Percentiles rank a stretch among this genome's conserved stretches.
Conservation (phyloP, 2,797 vertebrate species). For the Dendrocincla fuliginosa region DNA sequence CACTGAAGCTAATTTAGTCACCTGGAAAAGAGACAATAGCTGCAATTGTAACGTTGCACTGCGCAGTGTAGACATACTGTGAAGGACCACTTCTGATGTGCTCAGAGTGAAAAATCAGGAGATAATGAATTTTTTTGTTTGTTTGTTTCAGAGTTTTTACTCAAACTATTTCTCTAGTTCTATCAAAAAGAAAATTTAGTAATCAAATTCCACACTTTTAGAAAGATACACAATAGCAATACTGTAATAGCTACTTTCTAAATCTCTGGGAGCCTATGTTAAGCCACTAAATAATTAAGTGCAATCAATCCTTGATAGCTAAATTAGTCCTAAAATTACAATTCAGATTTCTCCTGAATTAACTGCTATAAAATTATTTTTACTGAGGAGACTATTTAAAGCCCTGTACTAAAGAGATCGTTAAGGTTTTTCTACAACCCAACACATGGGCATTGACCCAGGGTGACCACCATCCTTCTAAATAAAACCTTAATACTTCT, state of each 20-base stretch:
- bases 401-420: background rate
- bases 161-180: background rate
- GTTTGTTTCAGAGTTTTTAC: background rate
- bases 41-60: background rate
- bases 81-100: background rate
- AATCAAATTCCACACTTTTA: background rate
- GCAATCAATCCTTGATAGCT: slow-evolving; percentile 2
- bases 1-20: background rate
- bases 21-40: background rate
- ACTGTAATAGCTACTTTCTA: background rate
- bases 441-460: background rate
- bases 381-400: background rate
- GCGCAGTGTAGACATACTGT: background rate
- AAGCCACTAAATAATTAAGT: background rate
- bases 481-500: background rate
- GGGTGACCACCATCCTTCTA: background rate
- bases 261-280: background rate
- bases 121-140: background rate
- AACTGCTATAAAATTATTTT: background rate
- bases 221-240: background rate
- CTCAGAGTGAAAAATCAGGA: background rate
- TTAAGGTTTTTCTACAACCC: background rate
- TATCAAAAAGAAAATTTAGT: background rate
- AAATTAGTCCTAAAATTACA: slow-evolving; percentile 39
- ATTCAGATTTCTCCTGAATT: slow-evolving; percentile 21